Conservation (phyloP, 2,113 vertebrate species). For the Balaenoptera acutorostrata region DNA sequence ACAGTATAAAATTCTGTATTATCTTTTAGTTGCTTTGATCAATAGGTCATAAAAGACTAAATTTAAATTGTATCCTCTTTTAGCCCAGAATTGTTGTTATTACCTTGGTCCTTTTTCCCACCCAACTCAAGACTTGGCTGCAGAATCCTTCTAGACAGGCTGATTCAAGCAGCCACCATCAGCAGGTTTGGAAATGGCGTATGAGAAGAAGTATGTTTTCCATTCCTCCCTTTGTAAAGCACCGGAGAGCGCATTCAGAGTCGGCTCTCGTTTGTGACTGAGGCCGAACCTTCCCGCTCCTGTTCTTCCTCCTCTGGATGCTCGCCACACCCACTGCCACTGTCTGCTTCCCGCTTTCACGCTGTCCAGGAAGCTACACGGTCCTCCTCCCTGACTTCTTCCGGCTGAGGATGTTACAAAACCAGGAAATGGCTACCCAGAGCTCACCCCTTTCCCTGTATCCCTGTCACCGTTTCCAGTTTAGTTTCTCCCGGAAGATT, state of each 20-base stretch:
- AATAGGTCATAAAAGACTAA: not conserved
- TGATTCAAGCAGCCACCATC: not conserved
- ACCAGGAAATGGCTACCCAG: not conserved
- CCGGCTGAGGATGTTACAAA: not conserved
- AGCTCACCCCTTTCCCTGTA: not conserved
- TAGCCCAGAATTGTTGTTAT: not conserved
- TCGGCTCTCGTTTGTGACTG: too few species aligned
- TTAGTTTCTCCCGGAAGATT: not conserved
- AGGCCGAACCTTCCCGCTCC: not conserved
- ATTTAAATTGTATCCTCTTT: not conserved
- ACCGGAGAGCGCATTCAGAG: not conserved
- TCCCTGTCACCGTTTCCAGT: not conserved
- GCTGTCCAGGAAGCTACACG: not conserved
- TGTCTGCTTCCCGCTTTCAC: not conserved
- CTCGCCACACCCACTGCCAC: too few species aligned
- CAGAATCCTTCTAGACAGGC: not conserved
- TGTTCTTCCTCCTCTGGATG: not conserved
- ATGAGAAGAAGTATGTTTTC: not conserved
- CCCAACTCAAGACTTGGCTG: not conserved
- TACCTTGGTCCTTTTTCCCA: not conserved
- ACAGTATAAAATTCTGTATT: not conserved
- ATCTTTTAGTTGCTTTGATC: not conserved
- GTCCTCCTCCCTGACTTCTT: not conserved
- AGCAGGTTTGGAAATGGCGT: not conserved
- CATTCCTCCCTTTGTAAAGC: not conserved